These are phyloP conservation scores for Smutsia gigantea DNA, from an alignment of 2,797 vertebrate genomes.

Conservation along the genomic window DNA sequence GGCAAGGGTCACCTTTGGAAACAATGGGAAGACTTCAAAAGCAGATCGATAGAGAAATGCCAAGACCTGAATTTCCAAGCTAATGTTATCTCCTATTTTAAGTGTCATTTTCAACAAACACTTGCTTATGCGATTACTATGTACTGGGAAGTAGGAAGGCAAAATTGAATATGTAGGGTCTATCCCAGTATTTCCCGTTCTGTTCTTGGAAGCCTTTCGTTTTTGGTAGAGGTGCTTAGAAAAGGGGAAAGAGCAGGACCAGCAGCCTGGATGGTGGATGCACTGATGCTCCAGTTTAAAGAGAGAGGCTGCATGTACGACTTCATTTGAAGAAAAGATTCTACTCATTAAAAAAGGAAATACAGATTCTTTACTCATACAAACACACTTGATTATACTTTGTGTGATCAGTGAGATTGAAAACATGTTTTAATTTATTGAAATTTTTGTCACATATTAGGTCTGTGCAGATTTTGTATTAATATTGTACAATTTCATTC, in stretches of 20 bases:
- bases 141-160: neutral
- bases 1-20: slow-evolving; percentile 64
- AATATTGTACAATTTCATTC: neutral
- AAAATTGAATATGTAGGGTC: neutral
- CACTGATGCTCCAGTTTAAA: neutral
- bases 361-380: neutral
- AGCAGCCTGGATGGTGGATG: neutral
- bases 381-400: neutral
- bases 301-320: neutral
- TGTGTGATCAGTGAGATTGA: neutral
- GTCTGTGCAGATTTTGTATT: neutral
- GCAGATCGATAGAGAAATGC: slow-evolving; percentile 75
- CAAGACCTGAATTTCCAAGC: slow-evolving; percentile 76
- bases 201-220: neutral
- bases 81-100: neutral
- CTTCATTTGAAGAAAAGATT: neutral
- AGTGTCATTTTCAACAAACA: slow-evolving; percentile 40
- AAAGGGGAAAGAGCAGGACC: too few species aligned
- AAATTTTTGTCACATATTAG: neutral
- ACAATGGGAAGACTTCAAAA: slow-evolving; percentile 57
- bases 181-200: neutral
- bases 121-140: neutral
- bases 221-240: neutral
- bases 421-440: neutral
- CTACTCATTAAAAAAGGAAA: neutral